Percentiles rank a stretch among this genome's conserved stretches.
Conservation (phyloP, 1,140 invertebrate genomes). For the Achroia grisella region DNA sequence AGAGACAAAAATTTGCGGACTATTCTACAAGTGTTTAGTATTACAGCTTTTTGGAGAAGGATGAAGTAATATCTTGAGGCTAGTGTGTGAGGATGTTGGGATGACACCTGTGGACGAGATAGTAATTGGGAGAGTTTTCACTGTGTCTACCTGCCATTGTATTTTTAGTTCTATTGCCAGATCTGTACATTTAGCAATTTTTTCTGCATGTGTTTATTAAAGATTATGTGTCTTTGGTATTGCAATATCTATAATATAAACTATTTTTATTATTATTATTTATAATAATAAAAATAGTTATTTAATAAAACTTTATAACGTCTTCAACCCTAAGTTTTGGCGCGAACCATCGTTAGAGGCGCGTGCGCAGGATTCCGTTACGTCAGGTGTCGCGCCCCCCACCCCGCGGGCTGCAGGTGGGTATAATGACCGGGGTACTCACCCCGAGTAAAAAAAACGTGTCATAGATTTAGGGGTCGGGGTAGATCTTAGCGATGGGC, state of each 20-base stretch:
- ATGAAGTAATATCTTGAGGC: too few species aligned
- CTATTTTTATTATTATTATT: too few species aligned
- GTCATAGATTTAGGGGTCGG: conserved; percentile 10
- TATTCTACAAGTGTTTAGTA: too few species aligned
- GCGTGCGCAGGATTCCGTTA: conserved; percentile 46
- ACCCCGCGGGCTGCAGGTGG: conserved; percentile 26
- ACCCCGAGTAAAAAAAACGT: conserved; percentile 19
- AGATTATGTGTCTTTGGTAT: background rate
- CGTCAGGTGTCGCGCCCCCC: conserved; percentile 39
- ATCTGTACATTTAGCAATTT: background rate
- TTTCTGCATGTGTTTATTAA: background rate
- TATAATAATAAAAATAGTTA: too few species aligned
- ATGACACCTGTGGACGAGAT: too few species aligned
- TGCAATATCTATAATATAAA: background rate
- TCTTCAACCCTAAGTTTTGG: conserved; percentile 17
- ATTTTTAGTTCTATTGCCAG: too few species aligned
- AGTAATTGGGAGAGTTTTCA: too few species aligned
- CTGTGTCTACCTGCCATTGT: too few species aligned
- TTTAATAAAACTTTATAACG: too few species aligned
- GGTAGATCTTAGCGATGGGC: background rate
- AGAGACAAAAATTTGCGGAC: too few species aligned
- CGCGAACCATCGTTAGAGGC: conserved; percentile 19
- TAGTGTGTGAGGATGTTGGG: too few species aligned
- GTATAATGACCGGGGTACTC: conserved; percentile 32
- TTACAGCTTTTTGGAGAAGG: too few species aligned